Conservation (phyloP, 1,140 invertebrate genomes). For the Heliconius hermathena region DNA sequence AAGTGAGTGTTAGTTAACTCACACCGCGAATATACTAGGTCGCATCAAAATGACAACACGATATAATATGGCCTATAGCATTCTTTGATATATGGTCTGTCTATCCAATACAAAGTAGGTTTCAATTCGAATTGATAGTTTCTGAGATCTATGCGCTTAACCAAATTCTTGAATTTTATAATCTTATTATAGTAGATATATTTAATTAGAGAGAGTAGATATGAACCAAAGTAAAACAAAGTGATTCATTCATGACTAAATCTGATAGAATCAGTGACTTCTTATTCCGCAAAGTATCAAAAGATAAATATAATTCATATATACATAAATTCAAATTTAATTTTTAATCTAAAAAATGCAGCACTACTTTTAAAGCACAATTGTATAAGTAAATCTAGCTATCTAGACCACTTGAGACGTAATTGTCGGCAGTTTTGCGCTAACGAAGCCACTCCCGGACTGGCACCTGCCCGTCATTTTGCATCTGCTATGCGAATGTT, state of each 20-base stretch:
- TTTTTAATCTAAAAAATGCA: background rate
- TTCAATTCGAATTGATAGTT: no score
- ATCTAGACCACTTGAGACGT: conserved; percentile 25
- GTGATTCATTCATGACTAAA: background rate
- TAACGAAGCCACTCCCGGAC: conserved; percentile 67
- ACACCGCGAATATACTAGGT: no score
- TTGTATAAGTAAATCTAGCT: conserved; percentile 13
- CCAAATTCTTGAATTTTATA: no score
- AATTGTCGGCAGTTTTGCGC: conserved; percentile 48
- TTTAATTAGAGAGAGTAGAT: no score
- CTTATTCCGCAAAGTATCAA: background rate
- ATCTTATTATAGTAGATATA: no score
- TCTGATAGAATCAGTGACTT: background rate
- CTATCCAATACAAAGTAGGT: no score
- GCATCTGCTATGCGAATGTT: conserved; percentile 27
- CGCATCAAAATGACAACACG: no score
- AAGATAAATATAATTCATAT: background rate
- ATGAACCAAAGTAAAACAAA: background rate
- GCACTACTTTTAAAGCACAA: background rate
- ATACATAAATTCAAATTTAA: background rate
- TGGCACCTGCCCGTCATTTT: conserved; percentile 61
- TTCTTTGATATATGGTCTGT: no score
- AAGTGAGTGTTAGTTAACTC: no score
- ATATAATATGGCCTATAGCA: no score
- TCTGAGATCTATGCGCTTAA: no score